Evolutionary conservation across 2,113 vertebrate genomes (phyloP).

Genomic region (Capreolus pygargus): DNA sequence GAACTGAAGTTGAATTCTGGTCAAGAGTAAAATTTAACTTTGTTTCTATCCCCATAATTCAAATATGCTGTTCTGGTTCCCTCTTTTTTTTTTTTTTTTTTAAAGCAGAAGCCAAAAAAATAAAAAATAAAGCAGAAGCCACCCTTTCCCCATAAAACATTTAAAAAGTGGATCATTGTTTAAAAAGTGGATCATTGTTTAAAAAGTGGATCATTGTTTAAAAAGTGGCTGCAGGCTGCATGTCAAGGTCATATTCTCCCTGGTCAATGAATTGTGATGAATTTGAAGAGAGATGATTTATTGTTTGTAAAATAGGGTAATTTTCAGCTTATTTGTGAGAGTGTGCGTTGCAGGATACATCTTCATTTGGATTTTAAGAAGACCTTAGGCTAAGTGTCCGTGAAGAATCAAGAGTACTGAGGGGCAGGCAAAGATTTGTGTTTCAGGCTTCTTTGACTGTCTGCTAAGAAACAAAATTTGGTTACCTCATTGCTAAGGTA

Average conservation of each 20-base stretch:
- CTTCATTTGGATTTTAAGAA: constrained; percentile 50
- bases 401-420: neutral
- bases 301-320: constrained; percentile 50
- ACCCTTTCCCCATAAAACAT: constrained; percentile 36
- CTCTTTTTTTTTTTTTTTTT: neutral
- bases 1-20: constrained; percentile 57
- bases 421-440: constrained; percentile 34
- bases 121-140: neutral
- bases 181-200: constrained; percentile 48
- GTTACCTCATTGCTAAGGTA: constrained; percentile 57
- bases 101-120: neutral
- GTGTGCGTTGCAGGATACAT: neutral
- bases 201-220: constrained; percentile 36
- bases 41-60: constrained; percentile 40
- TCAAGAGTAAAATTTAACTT: constrained; percentile 53
- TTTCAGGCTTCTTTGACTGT: constrained; percentile 7
- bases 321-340: constrained; percentile 34
- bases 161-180: constrained; percentile 39
- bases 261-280: constrained; percentile 59
- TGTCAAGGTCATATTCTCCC: constrained; percentile 48
- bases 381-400: neutral
- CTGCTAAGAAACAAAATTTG: constrained; percentile 52
- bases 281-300: constrained; percentile 35
- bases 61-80: constrained; percentile 9
- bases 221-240: constrained; percentile 18